Evolutionary conservation across 1,140 invertebrate species (phyloP).

Genomic region (Eufriesea mexicana): DNA sequence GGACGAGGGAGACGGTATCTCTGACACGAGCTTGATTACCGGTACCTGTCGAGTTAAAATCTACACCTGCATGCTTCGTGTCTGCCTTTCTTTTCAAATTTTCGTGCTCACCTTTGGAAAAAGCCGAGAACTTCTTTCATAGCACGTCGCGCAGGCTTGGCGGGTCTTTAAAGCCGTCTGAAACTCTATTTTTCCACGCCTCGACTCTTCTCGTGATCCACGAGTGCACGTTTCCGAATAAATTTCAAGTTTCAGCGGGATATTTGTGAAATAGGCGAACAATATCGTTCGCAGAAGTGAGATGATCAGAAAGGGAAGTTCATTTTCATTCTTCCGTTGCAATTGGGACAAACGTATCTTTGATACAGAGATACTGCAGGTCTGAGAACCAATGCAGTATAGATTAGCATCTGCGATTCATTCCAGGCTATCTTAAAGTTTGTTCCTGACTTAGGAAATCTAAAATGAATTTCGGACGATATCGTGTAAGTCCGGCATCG

Average conservation of each 20-base stretch:
- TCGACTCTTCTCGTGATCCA: not conserved
- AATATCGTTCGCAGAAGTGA: too few relatives aligned
- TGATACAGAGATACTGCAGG: too few relatives aligned
- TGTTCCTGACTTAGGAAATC: not conserved
- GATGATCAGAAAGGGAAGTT: too few relatives aligned
- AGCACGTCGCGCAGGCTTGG: not conserved
- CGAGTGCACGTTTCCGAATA: not conserved
- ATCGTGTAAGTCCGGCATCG: not conserved
- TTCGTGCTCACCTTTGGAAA: not conserved
- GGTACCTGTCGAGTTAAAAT: slow-evolving; percentile 15
- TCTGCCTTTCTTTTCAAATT: slow-evolving; percentile 12
- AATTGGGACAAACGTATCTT: too few relatives aligned
- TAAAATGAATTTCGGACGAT: not conserved
- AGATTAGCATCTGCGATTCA: not conserved
- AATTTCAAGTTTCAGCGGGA: too few relatives aligned
- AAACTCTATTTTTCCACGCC: not conserved
- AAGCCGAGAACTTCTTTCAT: not conserved
- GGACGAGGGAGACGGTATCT: slow-evolving; percentile 17
- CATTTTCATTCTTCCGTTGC: too few relatives aligned
- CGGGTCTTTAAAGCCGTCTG: not conserved
- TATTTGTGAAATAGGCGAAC: too few relatives aligned
- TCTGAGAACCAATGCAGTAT: too few relatives aligned
- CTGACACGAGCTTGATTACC: slow-evolving; percentile 9
- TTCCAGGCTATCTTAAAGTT: not conserved
- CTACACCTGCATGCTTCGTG: slow-evolving; percentile 18